These are phyloP conservation scores for Eulemur rubriventer DNA, from an alignment of 2,797 vertebrate species.

Conservation along the genomic window DNA sequence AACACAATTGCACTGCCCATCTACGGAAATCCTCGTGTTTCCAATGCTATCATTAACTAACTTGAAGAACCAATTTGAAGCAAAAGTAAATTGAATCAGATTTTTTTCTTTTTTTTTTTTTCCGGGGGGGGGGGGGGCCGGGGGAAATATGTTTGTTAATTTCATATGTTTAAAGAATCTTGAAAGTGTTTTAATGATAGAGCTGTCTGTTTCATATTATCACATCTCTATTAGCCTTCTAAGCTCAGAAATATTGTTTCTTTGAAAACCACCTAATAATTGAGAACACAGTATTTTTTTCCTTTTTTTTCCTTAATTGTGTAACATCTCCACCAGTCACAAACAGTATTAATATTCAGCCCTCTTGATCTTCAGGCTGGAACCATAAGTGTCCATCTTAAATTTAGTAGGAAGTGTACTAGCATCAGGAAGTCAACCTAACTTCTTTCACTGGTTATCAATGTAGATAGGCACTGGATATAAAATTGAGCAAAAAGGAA, in stretches of 20 bases:
- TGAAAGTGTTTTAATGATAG: background rate
- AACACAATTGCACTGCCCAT: background rate
- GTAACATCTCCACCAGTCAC: background rate
- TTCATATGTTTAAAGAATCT: background rate
- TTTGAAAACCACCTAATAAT: slow-evolving; percentile 31
- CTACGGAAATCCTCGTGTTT: background rate
- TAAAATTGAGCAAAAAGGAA: background rate
- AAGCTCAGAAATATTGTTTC: background rate
- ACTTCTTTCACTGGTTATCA: slow-evolving; percentile 3
- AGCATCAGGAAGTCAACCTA: background rate
- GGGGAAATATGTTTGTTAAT: background rate
- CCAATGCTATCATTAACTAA: background rate
- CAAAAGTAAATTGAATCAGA: background rate
- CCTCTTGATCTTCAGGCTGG: background rate
- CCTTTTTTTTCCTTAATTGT: background rate
- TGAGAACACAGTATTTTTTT: background rate
- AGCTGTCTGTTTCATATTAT: background rate
- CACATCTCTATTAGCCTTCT: background rate
- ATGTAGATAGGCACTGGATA: background rate
- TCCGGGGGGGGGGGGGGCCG: accelerated
- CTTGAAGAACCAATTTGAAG: background rate
- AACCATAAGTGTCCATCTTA: background rate
- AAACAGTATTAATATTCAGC: background rate
- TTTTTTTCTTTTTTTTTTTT: background rate
- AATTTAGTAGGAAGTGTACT: background rate